phyloP scores from a whole-genome alignment of 2,888 invertebrate genomes.

The Acrobasis consociella region DNA sequence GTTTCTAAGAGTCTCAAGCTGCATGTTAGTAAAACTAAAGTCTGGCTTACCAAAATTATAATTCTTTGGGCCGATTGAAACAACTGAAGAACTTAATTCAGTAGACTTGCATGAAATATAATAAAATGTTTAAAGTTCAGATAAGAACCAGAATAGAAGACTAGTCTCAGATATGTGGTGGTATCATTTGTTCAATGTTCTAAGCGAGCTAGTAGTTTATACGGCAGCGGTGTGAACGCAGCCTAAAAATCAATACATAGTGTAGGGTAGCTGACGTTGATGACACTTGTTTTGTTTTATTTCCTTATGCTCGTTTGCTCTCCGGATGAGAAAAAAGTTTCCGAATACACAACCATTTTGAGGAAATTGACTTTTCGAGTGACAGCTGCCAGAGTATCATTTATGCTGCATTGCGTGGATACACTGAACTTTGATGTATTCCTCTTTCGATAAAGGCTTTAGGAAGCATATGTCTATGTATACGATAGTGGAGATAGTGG shows the following conservation, averaged over 20 bases:
- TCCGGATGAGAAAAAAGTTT: conserved; percentile 61
- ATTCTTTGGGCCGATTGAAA: no score
- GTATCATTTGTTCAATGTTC: no score
- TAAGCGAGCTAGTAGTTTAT: no score
- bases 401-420: conserved; percentile 23
- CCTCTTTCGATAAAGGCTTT: conserved; percentile 5
- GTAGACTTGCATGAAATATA: no score
- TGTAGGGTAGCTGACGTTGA: conserved; percentile 63
- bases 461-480: not conserved
- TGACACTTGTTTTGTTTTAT: conserved; percentile 79
- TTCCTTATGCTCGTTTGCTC: conserved; percentile 62
- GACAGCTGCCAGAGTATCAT: conserved; percentile 57
- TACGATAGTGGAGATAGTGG: not conserved
- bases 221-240: not conserved
- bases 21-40: no score
- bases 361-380: conserved; percentile 73
- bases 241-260: conserved; percentile 45
- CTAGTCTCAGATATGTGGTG: no score
- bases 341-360: conserved; percentile 60
- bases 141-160: no score
- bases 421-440: conserved; percentile 10
- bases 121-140: no score
- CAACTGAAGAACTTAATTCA: no score
- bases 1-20: no score
- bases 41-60: no score